These are phyloP conservation scores for Calameuta idolon DNA, from an alignment of 2,888 invertebrate species.

Conservation along the genomic window DNA sequence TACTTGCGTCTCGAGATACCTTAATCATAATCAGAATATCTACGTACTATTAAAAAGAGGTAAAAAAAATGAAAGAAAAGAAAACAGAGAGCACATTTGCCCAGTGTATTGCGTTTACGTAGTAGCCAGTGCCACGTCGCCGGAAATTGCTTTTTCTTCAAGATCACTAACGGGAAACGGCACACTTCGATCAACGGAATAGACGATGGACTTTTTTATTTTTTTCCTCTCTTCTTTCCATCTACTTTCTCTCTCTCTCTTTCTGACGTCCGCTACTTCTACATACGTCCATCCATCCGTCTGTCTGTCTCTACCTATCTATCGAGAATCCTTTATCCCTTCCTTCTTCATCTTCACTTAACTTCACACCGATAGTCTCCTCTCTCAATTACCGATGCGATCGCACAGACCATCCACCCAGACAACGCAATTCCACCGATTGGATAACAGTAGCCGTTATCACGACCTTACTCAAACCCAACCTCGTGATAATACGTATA, in stretches of 20 bases:
- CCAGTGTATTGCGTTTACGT: slow-evolving; percentile 36
- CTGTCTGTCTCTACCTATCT: neutral
- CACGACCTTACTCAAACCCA: neutral
- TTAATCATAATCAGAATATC: slow-evolving; percentile 35
- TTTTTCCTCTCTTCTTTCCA: neutral
- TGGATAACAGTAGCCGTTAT: neutral
- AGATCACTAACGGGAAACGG: neutral
- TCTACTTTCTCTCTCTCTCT: neutral
- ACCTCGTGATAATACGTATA: neutral
- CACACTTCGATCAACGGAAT: neutral
- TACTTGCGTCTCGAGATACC: neutral
- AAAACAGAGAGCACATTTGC: slow-evolving; percentile 40
- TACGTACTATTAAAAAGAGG: slow-evolving; percentile 42
- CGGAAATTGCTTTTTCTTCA: neutral
- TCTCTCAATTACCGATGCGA: neutral
- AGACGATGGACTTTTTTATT: neutral
- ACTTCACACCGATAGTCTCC: neutral
- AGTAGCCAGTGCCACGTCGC: neutral
- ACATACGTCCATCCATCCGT: neutral
- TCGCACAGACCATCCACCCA: neutral
- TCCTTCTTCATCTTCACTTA: neutral
- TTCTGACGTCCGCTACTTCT: neutral
- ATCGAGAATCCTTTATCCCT: neutral
- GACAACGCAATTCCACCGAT: neutral
- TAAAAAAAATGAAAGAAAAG: neutral